A percentile compares a stretch with the other conserved stretches of the same genome.
Conservation (phyloP, 1,140 invertebrate species). For the Drosophila truncata region DNA sequence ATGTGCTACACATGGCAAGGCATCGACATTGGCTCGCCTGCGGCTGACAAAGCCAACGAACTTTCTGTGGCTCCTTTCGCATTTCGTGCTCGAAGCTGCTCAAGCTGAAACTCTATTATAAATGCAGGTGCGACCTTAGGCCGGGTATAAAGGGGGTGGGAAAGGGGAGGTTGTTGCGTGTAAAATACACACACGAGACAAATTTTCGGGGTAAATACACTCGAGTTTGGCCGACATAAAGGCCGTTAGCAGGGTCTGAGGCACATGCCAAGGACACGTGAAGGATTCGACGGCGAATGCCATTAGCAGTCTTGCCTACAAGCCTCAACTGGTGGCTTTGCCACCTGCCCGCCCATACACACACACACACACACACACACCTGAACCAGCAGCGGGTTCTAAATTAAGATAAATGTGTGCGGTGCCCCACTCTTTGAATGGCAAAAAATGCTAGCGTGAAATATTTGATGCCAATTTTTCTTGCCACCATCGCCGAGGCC, state of each 20-base stretch:
- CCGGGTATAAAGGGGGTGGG: not conserved
- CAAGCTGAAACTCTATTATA: slow-evolving; percentile 47
- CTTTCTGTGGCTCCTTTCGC: slow-evolving; percentile 47
- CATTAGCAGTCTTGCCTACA: slow-evolving; percentile 61
- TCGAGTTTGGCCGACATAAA: slow-evolving; percentile 50
- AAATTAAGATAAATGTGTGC: slow-evolving; percentile 78
- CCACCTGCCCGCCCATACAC: not conserved
- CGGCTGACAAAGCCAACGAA: slow-evolving; percentile 65
- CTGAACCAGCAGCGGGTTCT: slow-evolving; percentile 41
- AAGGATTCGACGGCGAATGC: slow-evolving; percentile 66
- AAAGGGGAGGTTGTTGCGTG: slow-evolving; percentile 28
- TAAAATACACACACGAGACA: slow-evolving; percentile 70
- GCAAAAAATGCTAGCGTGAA: slow-evolving; percentile 63
- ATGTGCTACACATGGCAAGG: slow-evolving; percentile 32
- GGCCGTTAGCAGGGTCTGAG: slow-evolving; percentile 54
- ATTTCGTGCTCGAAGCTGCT: slow-evolving; percentile 34
- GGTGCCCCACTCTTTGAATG: slow-evolving; percentile 17
- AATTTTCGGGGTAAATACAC: slow-evolving; percentile 72
- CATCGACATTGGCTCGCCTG: slow-evolving; percentile 40
- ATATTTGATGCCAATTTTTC: slow-evolving; percentile 80
- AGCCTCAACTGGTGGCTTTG: slow-evolving; percentile 56
- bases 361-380: not conserved
- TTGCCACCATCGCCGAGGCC: slow-evolving; percentile 34
- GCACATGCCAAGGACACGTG: slow-evolving; percentile 76
- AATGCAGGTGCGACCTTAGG: slow-evolving; percentile 55